phyloP scores from a whole-genome alignment of 2,113 vertebrate species.

The Calyptomena viridis region DNA sequence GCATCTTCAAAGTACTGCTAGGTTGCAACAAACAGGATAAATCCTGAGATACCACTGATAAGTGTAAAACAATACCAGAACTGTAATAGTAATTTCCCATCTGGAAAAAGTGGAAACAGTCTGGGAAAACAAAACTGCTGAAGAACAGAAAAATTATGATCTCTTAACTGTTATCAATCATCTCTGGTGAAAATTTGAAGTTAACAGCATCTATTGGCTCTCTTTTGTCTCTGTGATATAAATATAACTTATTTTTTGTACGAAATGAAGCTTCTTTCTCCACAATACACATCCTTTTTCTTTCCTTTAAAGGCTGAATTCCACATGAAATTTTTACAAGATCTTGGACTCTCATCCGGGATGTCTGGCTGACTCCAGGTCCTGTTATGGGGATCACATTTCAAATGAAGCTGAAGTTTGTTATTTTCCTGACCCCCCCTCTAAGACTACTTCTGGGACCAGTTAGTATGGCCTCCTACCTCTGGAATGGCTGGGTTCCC shows the following conservation, averaged over 20 bases:
- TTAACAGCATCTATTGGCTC: background rate
- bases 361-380: background rate
- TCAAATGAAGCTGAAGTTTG: background rate
- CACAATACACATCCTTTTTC: accelerated
- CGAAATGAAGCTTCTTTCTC: background rate
- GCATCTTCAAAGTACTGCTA: background rate
- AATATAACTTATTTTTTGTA: background rate
- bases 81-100: background rate
- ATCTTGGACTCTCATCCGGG: background rate
- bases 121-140: background rate
- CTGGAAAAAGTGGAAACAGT: background rate
- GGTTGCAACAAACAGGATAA: background rate
- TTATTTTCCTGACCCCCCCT: background rate
- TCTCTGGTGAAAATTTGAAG: background rate
- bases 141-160: background rate
- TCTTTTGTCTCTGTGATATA: background rate
- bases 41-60: background rate
- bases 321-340: background rate
- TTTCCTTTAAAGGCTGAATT: background rate
- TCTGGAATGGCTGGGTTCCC: background rate
- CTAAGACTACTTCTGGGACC: background rate
- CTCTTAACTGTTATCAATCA: background rate
- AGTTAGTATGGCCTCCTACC: background rate
- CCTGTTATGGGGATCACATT: background rate
- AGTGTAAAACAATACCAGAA: accelerated